Evolutionary conservation across 2,797 vertebrate species (phyloP), one percentile per base, ranked within the genome.

Genomic region (Holocentrus rufus): DNA sequence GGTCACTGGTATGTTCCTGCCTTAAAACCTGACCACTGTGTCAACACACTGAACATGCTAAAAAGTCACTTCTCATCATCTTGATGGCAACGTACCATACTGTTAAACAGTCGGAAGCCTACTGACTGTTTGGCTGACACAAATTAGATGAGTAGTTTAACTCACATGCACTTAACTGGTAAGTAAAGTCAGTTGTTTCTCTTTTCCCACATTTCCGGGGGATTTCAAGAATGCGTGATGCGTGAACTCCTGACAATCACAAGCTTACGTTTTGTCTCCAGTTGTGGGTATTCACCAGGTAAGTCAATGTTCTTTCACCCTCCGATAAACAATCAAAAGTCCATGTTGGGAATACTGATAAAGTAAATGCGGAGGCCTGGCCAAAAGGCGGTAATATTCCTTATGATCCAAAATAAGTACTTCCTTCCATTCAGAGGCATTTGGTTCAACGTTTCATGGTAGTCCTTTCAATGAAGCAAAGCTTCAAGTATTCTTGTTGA

Each of bases 401-500:
- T 50, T 53, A 31, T 25, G 39, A 58, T 58, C 34, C 2, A 53
- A 70, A 55, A 14, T 2, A 52, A 67, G 22, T 4, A 7, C 18
- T 55, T 65, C 71, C 69, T 57, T 77, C 56, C 53, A 39, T 54
- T 75, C 15, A 0, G 0, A 25, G 22, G 53, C 44, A 65, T 46
- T 76, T 74, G n/a, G 34, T 7, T 82, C 61, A 71, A 59, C 27
- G 54, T 70, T 58, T 75, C 34, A 34, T n/a, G 1, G 67, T 47
- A 73, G 75, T 87, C 77, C 76, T 74, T 65, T 74, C 53, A 85
- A 85, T 87, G 62, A 76, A 76, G 79, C 47, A 39, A 49, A 74
- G 81, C 31, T 67, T 85, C 52, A 79, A 81, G 80, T 86, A 83
- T 85, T 87, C 81, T 47, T 76, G 82, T 65, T 67, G 13, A 76